Evolutionary conservation across 2,888 invertebrate species (phyloP).

Genomic region (Eilema sororculum): DNA sequence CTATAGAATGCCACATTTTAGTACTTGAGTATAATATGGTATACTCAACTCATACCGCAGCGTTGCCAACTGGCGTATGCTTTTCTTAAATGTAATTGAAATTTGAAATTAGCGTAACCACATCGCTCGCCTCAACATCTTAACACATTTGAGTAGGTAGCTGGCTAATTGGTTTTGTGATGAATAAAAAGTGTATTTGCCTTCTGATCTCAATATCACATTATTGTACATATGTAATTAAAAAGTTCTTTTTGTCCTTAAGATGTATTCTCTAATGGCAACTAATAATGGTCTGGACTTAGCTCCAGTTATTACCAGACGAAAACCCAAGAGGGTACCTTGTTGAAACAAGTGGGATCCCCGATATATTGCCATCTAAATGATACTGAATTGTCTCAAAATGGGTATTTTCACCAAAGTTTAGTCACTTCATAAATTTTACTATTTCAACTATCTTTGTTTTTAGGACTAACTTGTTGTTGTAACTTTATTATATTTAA

Average conservation of each 20-base stretch:
- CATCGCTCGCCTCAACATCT: too few relatives aligned
- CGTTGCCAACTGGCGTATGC: not conserved
- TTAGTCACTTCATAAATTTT: constrained; percentile 26
- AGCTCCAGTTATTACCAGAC: constrained; percentile 15
- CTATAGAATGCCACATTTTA: not conserved
- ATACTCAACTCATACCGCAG: not conserved
- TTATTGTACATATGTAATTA: constrained; percentile 85
- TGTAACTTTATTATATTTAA: not conserved
- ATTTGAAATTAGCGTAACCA: not conserved
- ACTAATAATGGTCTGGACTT: constrained; percentile 35
- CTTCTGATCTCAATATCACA: constrained; percentile 76
- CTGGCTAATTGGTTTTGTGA: constrained; percentile 61
- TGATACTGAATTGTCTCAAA: constrained; percentile 20
- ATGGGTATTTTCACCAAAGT: constrained; percentile 33
- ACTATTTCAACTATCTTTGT: constrained; percentile 18
- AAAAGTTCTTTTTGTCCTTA: constrained; percentile 66
- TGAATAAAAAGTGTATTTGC: constrained; percentile 71
- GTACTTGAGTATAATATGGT: not conserved
- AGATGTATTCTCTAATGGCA: constrained; percentile 56
- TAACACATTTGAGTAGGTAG: not conserved
- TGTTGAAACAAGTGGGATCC: constrained; percentile 8
- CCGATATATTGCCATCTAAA: constrained; percentile 19
- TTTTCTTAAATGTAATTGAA: not conserved
- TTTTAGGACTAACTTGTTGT: constrained; percentile 8
- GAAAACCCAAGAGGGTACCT: constrained; percentile 20